Evolutionary conservation across 2,113 vertebrate species (phyloP), one percentile per base, ranked within the genome.

Genomic region (Oreochromis spilurus): DNA sequence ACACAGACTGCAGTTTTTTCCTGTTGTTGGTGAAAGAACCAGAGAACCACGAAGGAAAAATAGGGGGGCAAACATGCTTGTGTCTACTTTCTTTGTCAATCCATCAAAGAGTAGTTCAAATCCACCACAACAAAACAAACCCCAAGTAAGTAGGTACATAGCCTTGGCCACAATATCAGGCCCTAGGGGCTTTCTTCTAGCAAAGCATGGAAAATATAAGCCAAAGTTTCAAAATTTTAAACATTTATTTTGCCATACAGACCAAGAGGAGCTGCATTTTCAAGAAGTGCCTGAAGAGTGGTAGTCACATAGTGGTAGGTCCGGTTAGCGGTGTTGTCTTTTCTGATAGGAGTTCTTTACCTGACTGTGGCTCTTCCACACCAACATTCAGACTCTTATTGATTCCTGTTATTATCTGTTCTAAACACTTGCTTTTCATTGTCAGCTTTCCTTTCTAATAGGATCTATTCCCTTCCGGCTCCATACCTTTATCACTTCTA

Each of bases 341-440:
- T 48, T 60, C 29, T 84, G 24, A 77, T 81, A 84, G 81, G 53
- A 81, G 34, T 53, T 81, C 38, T 83, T 82, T 38, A 79, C 75
- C 70, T 87, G 16, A 45, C 62, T 57, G 24, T 65, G 21, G 79
- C 43, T 38, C 72, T 88, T 88, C 58, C 10, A 72, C 43, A 79
- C 9, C 14, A 36, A 19, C 86, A 55, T 84, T 88, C 31, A 34
- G 57, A 67, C 84, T 26, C 53, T 19, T 53, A 84, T 91, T 14
- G 80, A 91, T 89, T 38, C 13, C 58, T 84, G 52, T 58, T 88
- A 89, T 86, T 87, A 90, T 91, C 89, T 82, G 82, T 45, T 38
- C 60, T n/a, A 60, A 85, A 80, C 88, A 89, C 87, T 83, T 77
- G 79, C 75, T 67, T 89, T 87, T 93, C 85, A 89, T 84, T 80